Percentiles rank a stretch among this genome's conserved stretches.
Conservation (phyloP, 2,797 vertebrate species). For the Mionectes olivaceus region DNA sequence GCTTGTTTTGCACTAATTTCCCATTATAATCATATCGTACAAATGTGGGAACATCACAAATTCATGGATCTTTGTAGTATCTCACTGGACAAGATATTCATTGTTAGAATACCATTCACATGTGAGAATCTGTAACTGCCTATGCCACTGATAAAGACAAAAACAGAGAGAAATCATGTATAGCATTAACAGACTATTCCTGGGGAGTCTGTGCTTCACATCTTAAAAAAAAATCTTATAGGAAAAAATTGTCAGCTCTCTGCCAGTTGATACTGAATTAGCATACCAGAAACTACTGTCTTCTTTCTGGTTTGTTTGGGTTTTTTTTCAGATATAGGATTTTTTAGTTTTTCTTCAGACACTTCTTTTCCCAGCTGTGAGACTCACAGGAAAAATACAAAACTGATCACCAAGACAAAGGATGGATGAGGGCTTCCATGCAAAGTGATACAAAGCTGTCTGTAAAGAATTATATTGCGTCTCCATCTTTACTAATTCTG, state of each 20-base stretch:
- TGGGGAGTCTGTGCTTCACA: background rate
- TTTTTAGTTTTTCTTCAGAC: background rate
- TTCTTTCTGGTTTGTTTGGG: background rate
- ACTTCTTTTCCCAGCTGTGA: background rate
- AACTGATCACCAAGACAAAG: background rate
- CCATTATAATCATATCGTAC: background rate
- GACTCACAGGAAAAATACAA: background rate
- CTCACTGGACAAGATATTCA: background rate
- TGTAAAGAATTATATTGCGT: background rate
- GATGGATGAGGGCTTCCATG: background rate
- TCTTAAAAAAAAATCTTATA: background rate
- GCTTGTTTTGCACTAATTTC: background rate
- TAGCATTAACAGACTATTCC: background rate
- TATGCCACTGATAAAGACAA: background rate
- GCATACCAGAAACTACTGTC: background rate
- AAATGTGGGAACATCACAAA: background rate
- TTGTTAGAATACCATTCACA: background rate
- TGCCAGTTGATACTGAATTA: background rate
- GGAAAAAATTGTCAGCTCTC: background rate
- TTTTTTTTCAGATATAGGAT: background rate
- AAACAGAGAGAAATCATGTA: background rate
- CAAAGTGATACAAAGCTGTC: background rate
- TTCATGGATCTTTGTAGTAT: background rate
- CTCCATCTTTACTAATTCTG: background rate
- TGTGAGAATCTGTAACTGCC: background rate